Percentiles rank a stretch among this genome's conserved stretches.
These are phyloP conservation scores for Sebastes schlegelii DNA, from an alignment of 2,113 vertebrate species.

Conservation along the genomic window DNA sequence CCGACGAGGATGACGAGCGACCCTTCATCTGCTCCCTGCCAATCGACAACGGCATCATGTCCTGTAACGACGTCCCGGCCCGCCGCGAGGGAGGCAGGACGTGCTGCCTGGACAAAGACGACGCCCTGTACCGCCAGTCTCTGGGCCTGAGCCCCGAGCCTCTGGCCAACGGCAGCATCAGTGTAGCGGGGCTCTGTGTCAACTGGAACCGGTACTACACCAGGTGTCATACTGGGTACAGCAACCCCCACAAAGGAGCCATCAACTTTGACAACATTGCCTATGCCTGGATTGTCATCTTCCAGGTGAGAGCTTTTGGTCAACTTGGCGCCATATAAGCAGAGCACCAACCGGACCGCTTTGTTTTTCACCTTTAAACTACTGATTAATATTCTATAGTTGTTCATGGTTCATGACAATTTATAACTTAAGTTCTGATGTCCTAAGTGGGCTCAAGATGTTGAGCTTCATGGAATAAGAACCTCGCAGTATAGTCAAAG, in stretches of 20 bases:
- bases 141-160: conserved; percentile 85
- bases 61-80: conserved; percentile 91
- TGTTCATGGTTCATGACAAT: not conserved
- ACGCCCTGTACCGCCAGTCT: conserved; percentile 88
- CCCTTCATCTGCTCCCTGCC: conserved; percentile 98
- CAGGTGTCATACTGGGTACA: conserved; percentile 90
- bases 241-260: conserved; percentile 96
- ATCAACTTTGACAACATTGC: conserved; percentile 99
- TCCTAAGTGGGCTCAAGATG: not conserved
- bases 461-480: no score
- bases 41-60: conserved; percentile 98
- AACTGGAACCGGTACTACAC: conserved; percentile 99
- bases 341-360: no score
- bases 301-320: conserved; percentile 86
- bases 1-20: conserved; percentile 94
- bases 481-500: no score
- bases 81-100: conserved; percentile 90
- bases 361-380: not conserved
- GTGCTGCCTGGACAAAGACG: conserved; percentile 95
- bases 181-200: conserved; percentile 90
- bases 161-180: conserved; percentile 81
- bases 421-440: not conserved
- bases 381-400: not conserved
- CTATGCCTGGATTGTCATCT: conserved; percentile 99
- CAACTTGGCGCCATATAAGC: not conserved